Conservation (phyloP, 1,140 invertebrate genomes). For the Melitaea cinxia region DNA sequence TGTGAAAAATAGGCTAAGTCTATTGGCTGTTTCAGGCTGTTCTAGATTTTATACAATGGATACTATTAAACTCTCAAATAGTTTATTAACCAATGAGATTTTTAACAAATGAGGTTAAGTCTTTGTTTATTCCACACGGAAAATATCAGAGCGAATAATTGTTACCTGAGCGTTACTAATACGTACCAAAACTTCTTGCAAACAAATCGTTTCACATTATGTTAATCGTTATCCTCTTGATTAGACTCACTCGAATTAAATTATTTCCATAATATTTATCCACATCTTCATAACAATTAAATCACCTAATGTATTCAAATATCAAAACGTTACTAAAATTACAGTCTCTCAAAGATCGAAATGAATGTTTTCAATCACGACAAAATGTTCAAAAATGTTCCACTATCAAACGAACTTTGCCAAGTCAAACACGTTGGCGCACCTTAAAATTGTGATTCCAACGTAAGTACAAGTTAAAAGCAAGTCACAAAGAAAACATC, state of each 20-base stretch:
- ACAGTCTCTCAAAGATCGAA: too few relatives aligned
- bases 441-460: conserved; percentile 16
- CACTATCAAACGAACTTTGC: too few relatives aligned
- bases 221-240: not conserved
- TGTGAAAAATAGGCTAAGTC: not conserved
- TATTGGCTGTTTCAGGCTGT: conserved; percentile 14
- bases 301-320: too few relatives aligned
- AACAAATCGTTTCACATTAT: not conserved
- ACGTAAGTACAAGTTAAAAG: conserved; percentile 25
- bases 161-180: too few relatives aligned
- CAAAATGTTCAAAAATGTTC: too few relatives aligned
- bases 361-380: too few relatives aligned
- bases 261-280: conserved; percentile 11
- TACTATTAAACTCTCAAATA: not conserved
- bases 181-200: not conserved
- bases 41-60: not conserved
- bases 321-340: too few relatives aligned
- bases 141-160: too few relatives aligned
- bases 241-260: not conserved
- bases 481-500: conserved; percentile 45
- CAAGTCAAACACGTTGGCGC: conserved; percentile 1
- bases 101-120: not conserved
- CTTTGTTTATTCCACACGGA: not conserved
- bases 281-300: not conserved
- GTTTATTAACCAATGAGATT: not conserved